Percentiles rank a stretch among this genome's conserved stretches.
Conservation (phyloP, 2,888 invertebrate genomes). For the Lamproptera curius region DNA sequence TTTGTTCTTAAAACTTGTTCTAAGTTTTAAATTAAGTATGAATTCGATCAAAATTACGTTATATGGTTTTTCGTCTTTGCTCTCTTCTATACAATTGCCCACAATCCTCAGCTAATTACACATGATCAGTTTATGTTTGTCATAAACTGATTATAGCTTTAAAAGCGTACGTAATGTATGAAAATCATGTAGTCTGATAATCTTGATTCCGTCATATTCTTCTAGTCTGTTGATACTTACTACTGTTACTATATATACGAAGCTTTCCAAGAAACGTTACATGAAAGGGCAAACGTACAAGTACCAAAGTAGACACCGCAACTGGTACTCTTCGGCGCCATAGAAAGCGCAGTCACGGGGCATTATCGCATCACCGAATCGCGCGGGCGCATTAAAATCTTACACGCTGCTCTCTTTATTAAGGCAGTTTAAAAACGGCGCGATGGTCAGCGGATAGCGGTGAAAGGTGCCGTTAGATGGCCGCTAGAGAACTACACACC, state of each 20-base stretch:
- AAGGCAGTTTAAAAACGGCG: conserved; percentile 65
- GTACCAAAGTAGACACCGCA: not conserved
- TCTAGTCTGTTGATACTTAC: no score
- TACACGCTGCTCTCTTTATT: conserved; percentile 72
- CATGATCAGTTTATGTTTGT: no score
- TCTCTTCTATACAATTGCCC: no score
- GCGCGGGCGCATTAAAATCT: conserved; percentile 69
- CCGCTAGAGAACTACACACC: conserved; percentile 58
- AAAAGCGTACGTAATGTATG: not conserved
- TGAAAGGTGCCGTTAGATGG: conserved; percentile 76
- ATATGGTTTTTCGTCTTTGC: no score
- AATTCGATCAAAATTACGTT: no score
- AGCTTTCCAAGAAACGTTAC: not conserved
- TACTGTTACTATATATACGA: not conserved
- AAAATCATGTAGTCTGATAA: not conserved
- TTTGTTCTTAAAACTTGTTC: no score
- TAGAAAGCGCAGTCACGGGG: conserved; percentile 71
- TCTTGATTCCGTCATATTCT: no score
- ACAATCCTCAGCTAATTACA: no score
- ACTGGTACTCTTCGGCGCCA: conserved; percentile 35
- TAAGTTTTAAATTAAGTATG: no score
- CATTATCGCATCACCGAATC: conserved; percentile 73
- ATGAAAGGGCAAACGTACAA: not conserved
- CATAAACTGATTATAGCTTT: not conserved
- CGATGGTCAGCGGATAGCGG: conserved; percentile 75